phyloP scores from a whole-genome alignment of 2,888 invertebrate genomes.

The Pelosia muscerda region DNA sequence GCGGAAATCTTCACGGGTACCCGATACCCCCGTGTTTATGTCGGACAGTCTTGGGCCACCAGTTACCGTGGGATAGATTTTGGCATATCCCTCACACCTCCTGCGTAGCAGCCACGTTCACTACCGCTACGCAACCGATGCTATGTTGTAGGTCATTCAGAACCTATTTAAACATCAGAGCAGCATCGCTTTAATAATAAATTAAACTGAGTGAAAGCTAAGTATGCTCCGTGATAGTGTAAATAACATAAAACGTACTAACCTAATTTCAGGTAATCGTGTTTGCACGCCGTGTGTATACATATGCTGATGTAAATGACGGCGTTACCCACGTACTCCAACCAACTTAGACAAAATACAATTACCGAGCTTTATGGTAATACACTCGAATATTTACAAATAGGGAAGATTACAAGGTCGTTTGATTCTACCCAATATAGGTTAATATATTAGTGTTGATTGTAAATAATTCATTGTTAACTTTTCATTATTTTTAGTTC shows the following conservation, averaged over 20 bases:
- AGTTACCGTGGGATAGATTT: too few species aligned
- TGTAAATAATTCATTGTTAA: too few species aligned
- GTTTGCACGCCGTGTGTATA: constrained; percentile 78
- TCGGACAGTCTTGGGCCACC: too few species aligned
- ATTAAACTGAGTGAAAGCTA: constrained; percentile 39
- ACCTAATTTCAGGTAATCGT: constrained; percentile 83
- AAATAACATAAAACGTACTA: constrained; percentile 80
- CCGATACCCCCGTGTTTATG: too few species aligned
- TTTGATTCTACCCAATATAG: too few species aligned
- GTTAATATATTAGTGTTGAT: too few species aligned
- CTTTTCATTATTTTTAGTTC: too few species aligned
- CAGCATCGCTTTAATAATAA: constrained; percentile 31
- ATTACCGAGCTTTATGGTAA: constrained; percentile 50
- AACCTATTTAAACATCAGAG: not conserved
- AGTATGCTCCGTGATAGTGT: constrained; percentile 51
- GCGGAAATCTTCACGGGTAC: too few species aligned
- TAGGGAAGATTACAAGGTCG: not conserved
- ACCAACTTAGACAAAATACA: constrained; percentile 51
- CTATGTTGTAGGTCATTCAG: too few species aligned
- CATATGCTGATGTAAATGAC: constrained; percentile 77
- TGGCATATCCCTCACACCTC: too few species aligned
- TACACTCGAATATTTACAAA: constrained; percentile 25
- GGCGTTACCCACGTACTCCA: constrained; percentile 61
- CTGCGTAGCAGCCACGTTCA: too few species aligned
- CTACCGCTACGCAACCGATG: too few species aligned